Percentiles rank a stretch among this genome's conserved stretches.
Conservation (phyloP, 2,888 invertebrate genomes). For the Ferrisia virgata region DNA sequence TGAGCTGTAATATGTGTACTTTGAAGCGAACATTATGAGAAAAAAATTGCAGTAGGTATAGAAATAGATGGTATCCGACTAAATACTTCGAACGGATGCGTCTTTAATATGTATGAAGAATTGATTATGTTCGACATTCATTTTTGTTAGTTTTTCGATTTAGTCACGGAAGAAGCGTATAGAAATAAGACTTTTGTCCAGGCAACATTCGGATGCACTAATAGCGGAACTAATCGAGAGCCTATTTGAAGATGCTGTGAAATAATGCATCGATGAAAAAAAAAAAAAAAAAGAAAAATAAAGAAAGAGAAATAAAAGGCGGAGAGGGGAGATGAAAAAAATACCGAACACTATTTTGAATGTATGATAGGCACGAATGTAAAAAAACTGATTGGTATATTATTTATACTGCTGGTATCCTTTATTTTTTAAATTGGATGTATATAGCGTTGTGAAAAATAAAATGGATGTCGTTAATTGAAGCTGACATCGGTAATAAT, state of each 20-base stretch:
- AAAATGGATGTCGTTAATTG: slow-evolving; percentile 33
- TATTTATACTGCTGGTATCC: not conserved
- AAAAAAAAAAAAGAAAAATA: not conserved
- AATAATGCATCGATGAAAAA: not conserved
- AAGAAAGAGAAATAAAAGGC: not conserved
- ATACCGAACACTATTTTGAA: not conserved
- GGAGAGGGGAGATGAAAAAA: not conserved
- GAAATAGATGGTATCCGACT: not conserved
- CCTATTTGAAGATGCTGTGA: slow-evolving; percentile 23
- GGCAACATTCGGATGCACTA: slow-evolving; percentile 19
- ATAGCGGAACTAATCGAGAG: slow-evolving; percentile 29
- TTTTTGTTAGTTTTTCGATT: slow-evolving; percentile 35
- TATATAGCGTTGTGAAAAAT: not conserved
- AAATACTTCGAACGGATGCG: slow-evolving; percentile 24
- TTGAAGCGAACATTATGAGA: not conserved
- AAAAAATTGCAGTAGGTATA: not conserved
- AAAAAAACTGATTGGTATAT: slow-evolving; percentile 12
- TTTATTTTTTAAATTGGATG: slow-evolving; percentile 33
- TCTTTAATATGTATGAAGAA: slow-evolving; percentile 32
- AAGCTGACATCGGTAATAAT: slow-evolving; percentile 30
- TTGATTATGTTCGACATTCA: slow-evolving; percentile 33
- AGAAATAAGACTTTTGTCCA: slow-evolving; percentile 26
- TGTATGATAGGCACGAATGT: not conserved
- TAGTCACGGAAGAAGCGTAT: slow-evolving; percentile 34
- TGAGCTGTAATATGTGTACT: not conserved